Percentiles rank a stretch among this genome's conserved stretches.
These are phyloP conservation scores for Caloenas nicobarica DNA, from an alignment of 2,113 vertebrate genomes.

Conservation along the genomic window DNA sequence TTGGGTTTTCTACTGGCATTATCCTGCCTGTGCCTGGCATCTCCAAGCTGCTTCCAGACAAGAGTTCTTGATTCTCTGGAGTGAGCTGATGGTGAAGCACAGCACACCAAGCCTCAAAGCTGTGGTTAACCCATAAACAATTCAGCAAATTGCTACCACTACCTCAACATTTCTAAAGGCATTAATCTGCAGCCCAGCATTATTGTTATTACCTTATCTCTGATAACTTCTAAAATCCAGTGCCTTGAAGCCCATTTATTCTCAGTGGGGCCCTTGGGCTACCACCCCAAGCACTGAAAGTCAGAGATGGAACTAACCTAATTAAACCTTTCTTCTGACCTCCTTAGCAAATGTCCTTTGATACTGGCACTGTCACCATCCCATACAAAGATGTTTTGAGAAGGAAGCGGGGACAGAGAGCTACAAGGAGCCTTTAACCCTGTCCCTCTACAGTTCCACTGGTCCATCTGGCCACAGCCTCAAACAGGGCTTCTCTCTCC, in stretches of 20 bases:
- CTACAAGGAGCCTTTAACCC: not conserved
- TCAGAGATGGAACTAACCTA: not conserved
- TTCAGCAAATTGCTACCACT: not conserved
- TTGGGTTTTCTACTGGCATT: constrained; percentile 24
- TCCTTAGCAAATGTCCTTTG: not conserved
- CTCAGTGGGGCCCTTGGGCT: not conserved
- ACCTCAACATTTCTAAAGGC: not conserved
- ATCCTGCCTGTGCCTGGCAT: not conserved
- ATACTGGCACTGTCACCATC: not conserved
- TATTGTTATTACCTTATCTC: not conserved
- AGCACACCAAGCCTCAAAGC: not conserved
- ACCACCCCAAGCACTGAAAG: not conserved
- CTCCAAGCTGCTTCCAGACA: not conserved
- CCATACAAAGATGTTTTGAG: not conserved
- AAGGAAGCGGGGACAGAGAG: not conserved
- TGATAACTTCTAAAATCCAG: not conserved
- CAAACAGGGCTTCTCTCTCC: no score
- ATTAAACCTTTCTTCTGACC: not conserved
- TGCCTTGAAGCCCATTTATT: not conserved
- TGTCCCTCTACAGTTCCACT: not conserved
- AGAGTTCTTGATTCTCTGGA: not conserved
- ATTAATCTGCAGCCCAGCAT: not conserved
- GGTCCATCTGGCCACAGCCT: not conserved
- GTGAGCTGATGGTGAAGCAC: not conserved
- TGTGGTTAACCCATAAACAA: not conserved